Base-by-base conservation (phyloP, 2,113 vertebrate genomes). In the Mormyrus iriodes region DNA sequence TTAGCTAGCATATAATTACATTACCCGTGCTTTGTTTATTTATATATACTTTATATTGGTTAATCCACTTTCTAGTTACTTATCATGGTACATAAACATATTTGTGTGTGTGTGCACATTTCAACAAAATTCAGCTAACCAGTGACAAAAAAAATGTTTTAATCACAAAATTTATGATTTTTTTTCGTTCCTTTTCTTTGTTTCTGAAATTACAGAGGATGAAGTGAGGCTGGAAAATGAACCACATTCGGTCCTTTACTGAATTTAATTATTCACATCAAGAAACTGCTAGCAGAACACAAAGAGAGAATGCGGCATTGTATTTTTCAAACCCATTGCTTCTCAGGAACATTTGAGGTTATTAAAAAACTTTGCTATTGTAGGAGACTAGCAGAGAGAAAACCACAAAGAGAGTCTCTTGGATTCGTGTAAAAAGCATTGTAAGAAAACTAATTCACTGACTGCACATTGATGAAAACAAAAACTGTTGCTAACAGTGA, bases 391-490 rank as follows among this genome's bases (percentile, higher is more conserved):
- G 73, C 31, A 19, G 15, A 39, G 73, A 42, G 35, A 42, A 79
- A 79, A 31, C 73, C 31, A 79, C 73, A 79, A 79, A 21, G 35
- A 17, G 73, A 17, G 13, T n/a, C 48, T 27, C 44, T 51, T 12
- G 48, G 24, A 49, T 27, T 85, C 12, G 4, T 27, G n/a, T 48
- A 76, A 39, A 21, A 24, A 39, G 61, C 4, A 9, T 31, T 9
- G n/a, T 21, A 48, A 88, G 73, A 35, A 49, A 27, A 82, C 58
- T 24, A 83, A 4, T 87, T 83, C 27, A 15, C 21, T 52, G 39
- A 24, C 53, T 73, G n/a, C 79, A 31, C 61, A 12, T 46, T 49
- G 88, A 21, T 87, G 65, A 88, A 82, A 39, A 88, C 51, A 85
- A 85, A 85, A 48, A 42, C 48, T 86, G 12, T 9, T 53, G 51